These are phyloP conservation scores for Taphrorychus bicolor DNA, from an alignment of 2,888 invertebrate species.

Conservation along the genomic window DNA sequence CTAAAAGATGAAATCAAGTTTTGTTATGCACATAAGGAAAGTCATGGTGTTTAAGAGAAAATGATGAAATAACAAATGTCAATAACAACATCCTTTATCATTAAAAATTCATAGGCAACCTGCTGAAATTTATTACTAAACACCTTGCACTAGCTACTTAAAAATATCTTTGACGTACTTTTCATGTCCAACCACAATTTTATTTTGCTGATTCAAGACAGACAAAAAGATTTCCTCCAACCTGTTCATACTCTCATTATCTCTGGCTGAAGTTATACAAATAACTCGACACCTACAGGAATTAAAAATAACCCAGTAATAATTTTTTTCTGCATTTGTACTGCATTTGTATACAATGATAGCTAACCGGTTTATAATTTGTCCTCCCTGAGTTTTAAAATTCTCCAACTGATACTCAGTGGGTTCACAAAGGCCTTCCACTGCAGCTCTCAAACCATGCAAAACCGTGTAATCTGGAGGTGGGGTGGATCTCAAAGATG, in stretches of 20 bases:
- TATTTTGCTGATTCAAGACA: constrained; percentile 83
- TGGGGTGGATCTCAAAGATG: constrained; percentile 60
- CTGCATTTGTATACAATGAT: no score
- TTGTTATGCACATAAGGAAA: no score
- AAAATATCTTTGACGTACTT: constrained; percentile 57
- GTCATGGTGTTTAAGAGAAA: no score
- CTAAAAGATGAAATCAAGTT: constrained; percentile 60
- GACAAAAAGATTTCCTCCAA: constrained; percentile 87
- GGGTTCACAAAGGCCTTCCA: constrained; percentile 83
- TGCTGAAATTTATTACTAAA: background rate
- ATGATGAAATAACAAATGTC: no score
- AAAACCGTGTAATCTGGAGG: constrained; percentile 75
- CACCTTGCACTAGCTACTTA: background rate
- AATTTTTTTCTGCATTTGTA: no score
- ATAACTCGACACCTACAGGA: constrained; percentile 78
- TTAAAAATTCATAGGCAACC: no score
- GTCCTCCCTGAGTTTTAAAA: constrained; percentile 48
- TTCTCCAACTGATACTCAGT: constrained; percentile 76
- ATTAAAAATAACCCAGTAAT: no score
- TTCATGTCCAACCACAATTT: constrained; percentile 67
- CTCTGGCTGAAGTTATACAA: constrained; percentile 88
- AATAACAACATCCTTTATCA: no score
- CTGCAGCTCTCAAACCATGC: constrained; percentile 84
- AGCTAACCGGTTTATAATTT: constrained; percentile 32
- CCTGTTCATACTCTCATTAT: constrained; percentile 85